Base-by-base conservation (phyloP, 2,888 invertebrate species). In the Xiphydria camelus region DNA sequence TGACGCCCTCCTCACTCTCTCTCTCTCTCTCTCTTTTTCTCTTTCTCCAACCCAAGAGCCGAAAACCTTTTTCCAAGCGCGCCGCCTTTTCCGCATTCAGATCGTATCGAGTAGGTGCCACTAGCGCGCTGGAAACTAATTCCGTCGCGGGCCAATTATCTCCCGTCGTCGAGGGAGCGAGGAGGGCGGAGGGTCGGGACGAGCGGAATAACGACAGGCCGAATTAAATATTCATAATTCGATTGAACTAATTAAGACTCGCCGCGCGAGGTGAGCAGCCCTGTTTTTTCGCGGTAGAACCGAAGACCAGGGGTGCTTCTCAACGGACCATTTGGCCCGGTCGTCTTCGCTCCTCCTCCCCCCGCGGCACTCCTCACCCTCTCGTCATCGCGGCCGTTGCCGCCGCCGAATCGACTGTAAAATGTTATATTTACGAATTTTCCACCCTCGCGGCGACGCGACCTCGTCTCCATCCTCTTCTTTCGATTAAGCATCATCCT, bases 271-370 rank as follows among this genome's bases (percentile, higher is more conserved):
- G 15, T 3, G 29, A 29, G 29, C 29, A 12, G 7, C 15, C 29
- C 15, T 12, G 12, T 29, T 29, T 29, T 29, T 45, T 44, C 36
- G 43, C 37, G 29, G 41, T 43, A 45, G 49, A 54, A 49, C 47
- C 50, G 50, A 55, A 12, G 29, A 12, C 6, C 29, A 12, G 29
- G 12, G 29, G 56, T 64, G 62, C 66, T 67, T 64, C 63, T 64
- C 55, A 52, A 53, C 52, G 47, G 49, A 51, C 56, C 57, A 62
- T 59, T 61, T 59, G 53, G 52, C 62, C 58, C 51, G 47, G 52
- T 51, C 58, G 59, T 56, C 55, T 57, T 55, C 51, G 52, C 45
- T 41, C 2, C 1, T 29, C 15, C 29, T 12, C 12, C 26, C 12
- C 10, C 5, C 10, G 14, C 12, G n/a, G n/a, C n/a, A 5, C 3